phyloP scores from a whole-genome alignment of 2,113 vertebrate genomes.

The Irena cyanogastra region DNA sequence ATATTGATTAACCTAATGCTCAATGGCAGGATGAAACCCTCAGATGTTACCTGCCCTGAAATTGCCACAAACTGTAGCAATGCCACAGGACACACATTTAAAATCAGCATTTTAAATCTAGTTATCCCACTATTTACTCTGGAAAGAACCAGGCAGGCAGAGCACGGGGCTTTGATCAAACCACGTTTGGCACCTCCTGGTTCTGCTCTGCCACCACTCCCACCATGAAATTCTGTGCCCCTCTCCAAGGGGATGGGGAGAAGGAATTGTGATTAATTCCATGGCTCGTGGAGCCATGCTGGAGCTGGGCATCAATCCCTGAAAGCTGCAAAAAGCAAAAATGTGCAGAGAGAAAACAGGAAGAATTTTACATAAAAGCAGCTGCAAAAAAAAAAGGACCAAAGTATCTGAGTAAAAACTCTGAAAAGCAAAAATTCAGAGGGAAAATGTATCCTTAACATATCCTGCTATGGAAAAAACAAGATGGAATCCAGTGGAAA shows the following conservation, averaged over 20 bases:
- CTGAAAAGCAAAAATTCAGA: not conserved
- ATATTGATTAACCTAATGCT: not conserved
- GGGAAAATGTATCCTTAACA: not conserved
- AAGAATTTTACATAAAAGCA: not conserved
- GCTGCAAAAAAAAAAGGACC: not conserved
- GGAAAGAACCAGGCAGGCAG: not conserved
- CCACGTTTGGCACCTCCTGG: not conserved
- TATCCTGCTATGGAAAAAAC: not conserved
- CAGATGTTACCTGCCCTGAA: not conserved
- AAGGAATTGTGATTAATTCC: not conserved
- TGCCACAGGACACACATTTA: not conserved
- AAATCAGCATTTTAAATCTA: not conserved
- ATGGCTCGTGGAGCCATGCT: fast-evolving
- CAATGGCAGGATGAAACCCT: not conserved
- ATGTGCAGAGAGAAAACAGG: not conserved
- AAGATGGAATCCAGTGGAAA: not conserved
- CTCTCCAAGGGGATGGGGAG: not conserved
- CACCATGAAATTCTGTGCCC: not conserved
- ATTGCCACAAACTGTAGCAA: not conserved
- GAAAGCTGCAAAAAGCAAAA: not conserved
- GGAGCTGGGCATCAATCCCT: not conserved
- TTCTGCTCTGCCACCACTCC: not conserved
- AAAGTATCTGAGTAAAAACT: not conserved
- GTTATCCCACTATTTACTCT: not conserved
- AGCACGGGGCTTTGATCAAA: not conserved